Conservation (phyloP, 2,888 invertebrate genomes). For the Troides helena region DNA sequence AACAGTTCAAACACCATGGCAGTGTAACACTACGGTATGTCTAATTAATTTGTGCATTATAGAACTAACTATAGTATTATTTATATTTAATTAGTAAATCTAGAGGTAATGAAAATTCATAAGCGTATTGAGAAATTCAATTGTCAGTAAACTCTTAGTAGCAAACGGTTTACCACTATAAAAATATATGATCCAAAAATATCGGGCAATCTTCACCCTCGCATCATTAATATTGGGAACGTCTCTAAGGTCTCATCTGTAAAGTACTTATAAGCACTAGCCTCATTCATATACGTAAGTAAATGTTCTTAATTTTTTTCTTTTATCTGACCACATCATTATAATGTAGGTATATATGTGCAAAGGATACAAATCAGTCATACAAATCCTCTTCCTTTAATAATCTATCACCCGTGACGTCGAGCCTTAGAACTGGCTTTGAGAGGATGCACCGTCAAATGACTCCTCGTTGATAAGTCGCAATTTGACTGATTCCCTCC, state of each 20-base stretch:
- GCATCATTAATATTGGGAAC: conserved; percentile 58
- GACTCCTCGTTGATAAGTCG: conserved; percentile 75
- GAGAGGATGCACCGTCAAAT: conserved; percentile 64
- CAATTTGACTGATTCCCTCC: conserved; percentile 71
- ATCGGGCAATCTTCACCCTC: conserved; percentile 51
- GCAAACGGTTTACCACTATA: conserved; percentile 54
- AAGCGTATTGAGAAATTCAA: conserved; percentile 66
- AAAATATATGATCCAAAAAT: conserved; percentile 73
- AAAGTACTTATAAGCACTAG: conserved; percentile 5
- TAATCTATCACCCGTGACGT: conserved; percentile 51
- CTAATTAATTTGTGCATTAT: conserved; percentile 32
- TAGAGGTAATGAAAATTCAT: conserved; percentile 63
- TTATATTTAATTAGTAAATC: conserved; percentile 36
- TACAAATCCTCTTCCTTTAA: too few species aligned
- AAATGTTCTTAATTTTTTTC: too few species aligned
- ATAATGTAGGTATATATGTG: too few species aligned
- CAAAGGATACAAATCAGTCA: too few species aligned
- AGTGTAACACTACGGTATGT: conserved; percentile 31
- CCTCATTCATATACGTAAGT: too few species aligned
- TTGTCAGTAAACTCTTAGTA: conserved; percentile 55
- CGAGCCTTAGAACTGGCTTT: conserved; percentile 76
- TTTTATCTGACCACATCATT: too few species aligned
- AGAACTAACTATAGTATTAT: conserved; percentile 28
- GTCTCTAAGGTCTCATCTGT: conserved; percentile 65
- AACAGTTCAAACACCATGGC: conserved; percentile 27